These are phyloP conservation scores for Papilio polytes DNA, from an alignment of 1,140 invertebrate species.

Conservation along the genomic window DNA sequence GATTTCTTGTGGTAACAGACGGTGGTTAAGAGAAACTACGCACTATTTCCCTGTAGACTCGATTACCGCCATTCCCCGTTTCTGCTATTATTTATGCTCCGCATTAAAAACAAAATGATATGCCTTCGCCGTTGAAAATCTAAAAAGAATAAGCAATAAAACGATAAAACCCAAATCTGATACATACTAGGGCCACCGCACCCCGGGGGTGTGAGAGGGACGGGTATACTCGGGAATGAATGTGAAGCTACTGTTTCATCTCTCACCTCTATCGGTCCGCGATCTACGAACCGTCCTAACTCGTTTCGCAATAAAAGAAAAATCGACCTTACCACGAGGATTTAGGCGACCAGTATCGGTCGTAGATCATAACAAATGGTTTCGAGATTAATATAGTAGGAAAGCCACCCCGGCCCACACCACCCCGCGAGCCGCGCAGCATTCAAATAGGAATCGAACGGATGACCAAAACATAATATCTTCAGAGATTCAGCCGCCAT, in stretches of 20 bases:
- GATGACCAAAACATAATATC: conserved; percentile 84
- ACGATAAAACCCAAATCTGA: conserved; percentile 84
- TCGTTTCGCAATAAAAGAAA: conserved; percentile 70
- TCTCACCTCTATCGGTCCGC: conserved; percentile 81
- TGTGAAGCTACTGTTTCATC: conserved; percentile 82
- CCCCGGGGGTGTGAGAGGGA: conserved; percentile 76
- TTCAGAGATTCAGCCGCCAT: conserved; percentile 80
- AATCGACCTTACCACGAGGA: conserved; percentile 66
- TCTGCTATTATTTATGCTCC: conserved; percentile 77
- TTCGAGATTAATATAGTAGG: conserved; percentile 83
- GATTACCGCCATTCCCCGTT: conserved; percentile 76
- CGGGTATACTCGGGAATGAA: conserved; percentile 77
- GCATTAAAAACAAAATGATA: conserved; percentile 84
- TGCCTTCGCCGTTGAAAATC: conserved; percentile 82
- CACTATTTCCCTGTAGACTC: conserved; percentile 71
- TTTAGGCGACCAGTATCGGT: conserved; percentile 66
- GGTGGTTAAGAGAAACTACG: conserved; percentile 66
- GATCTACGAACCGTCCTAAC: conserved; percentile 81
- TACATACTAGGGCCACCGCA: conserved; percentile 80
- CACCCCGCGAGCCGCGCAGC: conserved; percentile 79
- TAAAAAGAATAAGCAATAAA: conserved; percentile 84
- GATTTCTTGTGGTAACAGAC: conserved; percentile 50
- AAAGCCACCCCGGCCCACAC: conserved; percentile 79
- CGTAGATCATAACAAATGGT: conserved; percentile 81
- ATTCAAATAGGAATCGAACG: conserved; percentile 84